These are phyloP conservation scores for Potamarius usumacintae DNA, from an alignment of 2,113 vertebrate species.

Conservation along the genomic window DNA sequence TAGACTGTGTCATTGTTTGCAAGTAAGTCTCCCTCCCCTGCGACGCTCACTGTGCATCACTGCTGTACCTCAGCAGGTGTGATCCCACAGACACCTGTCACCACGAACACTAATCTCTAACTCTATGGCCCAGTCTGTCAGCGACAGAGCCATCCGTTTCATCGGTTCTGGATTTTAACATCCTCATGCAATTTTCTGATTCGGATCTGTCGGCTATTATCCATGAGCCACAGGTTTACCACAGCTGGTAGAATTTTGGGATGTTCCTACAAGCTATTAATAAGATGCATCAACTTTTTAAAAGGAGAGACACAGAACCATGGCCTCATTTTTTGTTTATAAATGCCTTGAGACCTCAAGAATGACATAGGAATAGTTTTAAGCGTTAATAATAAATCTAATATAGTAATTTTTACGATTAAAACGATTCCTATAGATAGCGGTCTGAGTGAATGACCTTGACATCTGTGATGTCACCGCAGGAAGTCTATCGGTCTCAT, in stretches of 20 bases:
- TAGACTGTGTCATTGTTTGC: slow-evolving; percentile 48
- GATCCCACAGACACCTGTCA: slow-evolving; percentile 56
- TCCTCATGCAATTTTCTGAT: not conserved
- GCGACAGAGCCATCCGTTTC: not conserved
- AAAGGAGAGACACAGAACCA: too few relatives aligned
- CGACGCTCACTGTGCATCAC: slow-evolving; percentile 32
- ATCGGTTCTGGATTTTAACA: slow-evolving; percentile 21
- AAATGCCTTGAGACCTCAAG: too few relatives aligned
- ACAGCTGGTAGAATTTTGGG: not conserved
- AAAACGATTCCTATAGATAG: too few relatives aligned
- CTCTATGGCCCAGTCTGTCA: slow-evolving; percentile 2
- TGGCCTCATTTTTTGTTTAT: too few relatives aligned
- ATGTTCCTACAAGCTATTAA: not conserved
- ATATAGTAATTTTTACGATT: too few relatives aligned
- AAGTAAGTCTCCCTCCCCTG: slow-evolving; percentile 46
- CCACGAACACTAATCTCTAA: slow-evolving; percentile 35
- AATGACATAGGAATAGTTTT: too few relatives aligned
- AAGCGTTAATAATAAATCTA: too few relatives aligned
- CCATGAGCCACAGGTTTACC: not conserved
- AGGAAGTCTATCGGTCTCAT: too few relatives aligned
- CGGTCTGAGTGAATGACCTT: too few relatives aligned
- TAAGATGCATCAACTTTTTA: not conserved
- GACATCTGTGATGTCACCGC: too few relatives aligned
- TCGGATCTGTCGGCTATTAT: not conserved
- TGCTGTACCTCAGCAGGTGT: slow-evolving; percentile 44